Evolutionary conservation across 2,888 invertebrate species (phyloP).

Genomic region (Allophyes oxyacanthae): DNA sequence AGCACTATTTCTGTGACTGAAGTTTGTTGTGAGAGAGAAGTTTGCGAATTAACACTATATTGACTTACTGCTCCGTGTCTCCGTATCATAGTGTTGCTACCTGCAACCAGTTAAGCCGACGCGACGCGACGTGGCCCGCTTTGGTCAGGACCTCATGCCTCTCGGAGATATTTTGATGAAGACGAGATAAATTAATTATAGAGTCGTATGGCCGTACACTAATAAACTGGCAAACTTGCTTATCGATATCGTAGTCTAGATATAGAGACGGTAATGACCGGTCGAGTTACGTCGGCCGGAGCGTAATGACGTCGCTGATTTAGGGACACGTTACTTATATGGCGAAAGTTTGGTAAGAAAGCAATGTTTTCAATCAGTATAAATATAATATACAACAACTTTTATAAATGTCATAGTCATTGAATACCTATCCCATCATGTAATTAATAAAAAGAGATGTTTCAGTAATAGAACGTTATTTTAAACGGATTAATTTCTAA

Average conservation of each 20-base stretch:
- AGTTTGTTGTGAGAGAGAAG: too few relatives aligned
- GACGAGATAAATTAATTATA: slow-evolving; percentile 83
- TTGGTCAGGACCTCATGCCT: slow-evolving; percentile 78
- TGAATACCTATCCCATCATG: not conserved
- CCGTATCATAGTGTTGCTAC: slow-evolving; percentile 33
- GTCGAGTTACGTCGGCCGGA: slow-evolving; percentile 36
- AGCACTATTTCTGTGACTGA: too few relatives aligned
- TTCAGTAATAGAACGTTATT: slow-evolving; percentile 15
- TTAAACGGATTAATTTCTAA: slow-evolving; percentile 42
- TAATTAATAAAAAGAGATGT: not conserved
- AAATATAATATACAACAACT: not conserved
- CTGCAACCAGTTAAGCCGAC: slow-evolving; percentile 35
- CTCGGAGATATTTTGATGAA: slow-evolving; percentile 82
- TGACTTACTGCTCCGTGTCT: not conserved
- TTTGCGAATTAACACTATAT: too few relatives aligned
- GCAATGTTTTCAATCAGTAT: slow-evolving; percentile 20
- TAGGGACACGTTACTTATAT: slow-evolving; percentile 44
- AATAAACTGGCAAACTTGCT: slow-evolving; percentile 76
- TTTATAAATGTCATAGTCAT: not conserved
- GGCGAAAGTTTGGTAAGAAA: slow-evolving; percentile 31
- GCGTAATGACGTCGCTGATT: slow-evolving; percentile 58
- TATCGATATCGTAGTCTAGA: slow-evolving; percentile 72
- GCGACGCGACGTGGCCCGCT: slow-evolving; percentile 24
- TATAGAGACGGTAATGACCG: slow-evolving; percentile 66
- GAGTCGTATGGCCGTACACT: slow-evolving; percentile 66